Base-by-base conservation (phyloP, 1,140 invertebrate genomes). In the Saccostrea echinata region DNA sequence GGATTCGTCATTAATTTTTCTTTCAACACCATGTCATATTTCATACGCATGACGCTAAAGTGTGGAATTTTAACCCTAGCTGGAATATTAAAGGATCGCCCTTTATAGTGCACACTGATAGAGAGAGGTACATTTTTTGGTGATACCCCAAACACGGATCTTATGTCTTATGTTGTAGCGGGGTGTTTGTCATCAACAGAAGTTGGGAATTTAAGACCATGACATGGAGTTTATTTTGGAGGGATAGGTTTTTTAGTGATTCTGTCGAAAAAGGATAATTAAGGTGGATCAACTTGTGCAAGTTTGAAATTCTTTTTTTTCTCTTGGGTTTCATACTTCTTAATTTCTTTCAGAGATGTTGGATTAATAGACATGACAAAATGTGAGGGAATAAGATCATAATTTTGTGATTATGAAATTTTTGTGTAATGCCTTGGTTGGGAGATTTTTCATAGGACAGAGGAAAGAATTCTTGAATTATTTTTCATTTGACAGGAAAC, bases 1-100 rank as follows among this genome's bases (percentile, higher is more conserved):
- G 68, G 27, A 76, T 33, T 76, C 33, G 68, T 76, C 68, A 76
- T 76, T 76, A 76, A 76, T 76, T 76, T 76, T 76, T 76, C 68
- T 76, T 76, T 76, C 68, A 76, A 76, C 68, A 76, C 43, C 81
- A 52, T 83, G 52, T 83, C 81, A 83, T 83, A 83, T 83, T 83
- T 83, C 52, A 83, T 83, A 53, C 52, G 52, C 43, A 83, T 83
- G 81, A 83, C 81, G 35, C 13, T 83, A 6, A 18, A 24, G 33
- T 83, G 81, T 24, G 81, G 81, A 83, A 83, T 83, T 83, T 83
- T 43, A 52, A 83, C 81, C 30, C 11, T 30, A 30, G 68, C 68
- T 16, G 43, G 24, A 76, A 33, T 33, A 76, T 76, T 76, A 27
- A 76, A 76, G 27, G 68, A 76, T 76, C 24, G 30, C 68, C 30